These are phyloP conservation scores for Poeciliopsis gracilis DNA, from an alignment of 2,797 vertebrate species.

Conservation along the genomic window DNA sequence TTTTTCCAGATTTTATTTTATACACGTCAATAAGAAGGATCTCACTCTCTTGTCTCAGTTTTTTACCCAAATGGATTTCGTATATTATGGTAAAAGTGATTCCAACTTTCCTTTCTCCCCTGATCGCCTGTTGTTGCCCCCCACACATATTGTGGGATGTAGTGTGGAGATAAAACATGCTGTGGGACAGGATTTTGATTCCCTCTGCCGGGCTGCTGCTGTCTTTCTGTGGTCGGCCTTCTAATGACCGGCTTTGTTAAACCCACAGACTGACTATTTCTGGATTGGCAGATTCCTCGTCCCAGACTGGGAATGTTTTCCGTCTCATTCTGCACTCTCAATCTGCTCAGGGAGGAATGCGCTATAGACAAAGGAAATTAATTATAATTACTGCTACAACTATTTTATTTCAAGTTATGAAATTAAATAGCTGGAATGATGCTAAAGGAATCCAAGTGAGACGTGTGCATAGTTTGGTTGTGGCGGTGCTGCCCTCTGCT, in stretches of 20 bases:
- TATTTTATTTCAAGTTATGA: neutral
- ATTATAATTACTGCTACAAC: neutral
- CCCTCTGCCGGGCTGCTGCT: constrained; percentile 57
- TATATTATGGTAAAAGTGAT: neutral
- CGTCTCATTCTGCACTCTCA: constrained; percentile 33
- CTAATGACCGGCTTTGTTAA: constrained; percentile 83
- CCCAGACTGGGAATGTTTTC: constrained; percentile 77
- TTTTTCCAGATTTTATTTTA: neutral
- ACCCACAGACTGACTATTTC: constrained; percentile 81
- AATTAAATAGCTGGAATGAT: neutral
- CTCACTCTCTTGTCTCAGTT: neutral
- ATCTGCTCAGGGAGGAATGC: constrained; percentile 10
- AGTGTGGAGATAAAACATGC: neutral
- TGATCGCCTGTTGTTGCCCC: neutral
- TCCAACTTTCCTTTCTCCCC: neutral
- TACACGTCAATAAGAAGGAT: neutral
- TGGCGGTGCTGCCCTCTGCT: constrained; percentile 72
- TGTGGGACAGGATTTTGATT: constrained; percentile 44
- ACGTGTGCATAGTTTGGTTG: neutral
- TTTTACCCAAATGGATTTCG: neutral
- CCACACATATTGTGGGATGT: neutral
- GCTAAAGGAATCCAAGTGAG: neutral
- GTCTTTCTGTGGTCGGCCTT: constrained; percentile 54
- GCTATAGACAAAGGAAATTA: neutral
- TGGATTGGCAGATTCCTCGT: constrained; percentile 77